Conservation (phyloP, 2,113 vertebrate genomes). For the Chaetodon trifascialis region DNA sequence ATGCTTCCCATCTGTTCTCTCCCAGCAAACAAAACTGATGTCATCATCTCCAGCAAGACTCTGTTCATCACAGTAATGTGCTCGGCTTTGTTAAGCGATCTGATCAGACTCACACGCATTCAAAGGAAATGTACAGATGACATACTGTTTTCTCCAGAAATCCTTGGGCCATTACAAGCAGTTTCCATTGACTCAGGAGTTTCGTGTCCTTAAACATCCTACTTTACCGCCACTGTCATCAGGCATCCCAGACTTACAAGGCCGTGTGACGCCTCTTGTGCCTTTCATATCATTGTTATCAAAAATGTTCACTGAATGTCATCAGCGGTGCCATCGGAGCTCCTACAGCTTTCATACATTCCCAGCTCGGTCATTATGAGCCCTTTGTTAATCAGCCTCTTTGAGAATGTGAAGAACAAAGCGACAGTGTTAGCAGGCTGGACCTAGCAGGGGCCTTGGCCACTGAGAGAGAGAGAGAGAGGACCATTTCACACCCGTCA, state of each 20-base stretch:
- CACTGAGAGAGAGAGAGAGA: slow-evolving; percentile 42
- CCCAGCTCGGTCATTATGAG: slow-evolving; percentile 7
- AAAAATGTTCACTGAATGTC: slow-evolving; percentile 25
- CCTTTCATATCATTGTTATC: slow-evolving; percentile 3
- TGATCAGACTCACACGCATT: neutral
- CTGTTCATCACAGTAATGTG: slow-evolving; percentile 37
- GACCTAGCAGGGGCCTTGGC: slow-evolving; percentile 41
- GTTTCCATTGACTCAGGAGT: neutral
- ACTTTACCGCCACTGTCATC: neutral
- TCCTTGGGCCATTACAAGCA: neutral
- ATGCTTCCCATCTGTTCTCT: slow-evolving; percentile 80
- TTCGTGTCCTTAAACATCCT: neutral
- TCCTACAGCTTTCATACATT: slow-evolving; percentile 26
- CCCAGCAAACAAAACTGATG: slow-evolving; percentile 57
- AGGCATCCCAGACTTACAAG: neutral
- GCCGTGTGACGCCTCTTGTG: neutral
- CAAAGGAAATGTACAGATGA: slow-evolving; percentile 4
- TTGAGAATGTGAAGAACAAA: slow-evolving; percentile 54
- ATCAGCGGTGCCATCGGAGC: slow-evolving; percentile 21
- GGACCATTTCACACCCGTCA: slow-evolving; percentile 73
- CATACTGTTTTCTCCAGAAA: neutral
- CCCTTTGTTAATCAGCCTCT: slow-evolving; percentile 39
- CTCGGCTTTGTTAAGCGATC: slow-evolving; percentile 23
- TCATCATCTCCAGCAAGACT: slow-evolving; percentile 48
- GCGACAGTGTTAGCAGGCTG: slow-evolving; percentile 54